Base-by-base conservation (phyloP, 64 coral and sea anemone genomes). In the Montipora sp. region DNA sequence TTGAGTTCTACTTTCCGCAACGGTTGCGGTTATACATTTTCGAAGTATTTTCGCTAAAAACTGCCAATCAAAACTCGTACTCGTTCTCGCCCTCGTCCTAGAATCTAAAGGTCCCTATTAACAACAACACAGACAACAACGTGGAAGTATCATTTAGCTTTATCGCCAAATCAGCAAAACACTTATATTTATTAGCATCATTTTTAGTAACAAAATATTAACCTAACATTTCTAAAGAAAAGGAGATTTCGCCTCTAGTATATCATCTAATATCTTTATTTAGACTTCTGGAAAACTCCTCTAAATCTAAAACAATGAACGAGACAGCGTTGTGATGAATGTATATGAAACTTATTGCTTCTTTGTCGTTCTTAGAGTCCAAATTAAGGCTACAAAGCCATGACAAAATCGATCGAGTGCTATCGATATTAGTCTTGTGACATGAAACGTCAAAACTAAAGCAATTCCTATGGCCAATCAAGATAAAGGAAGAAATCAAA, bases 131-230 rank as follows among this genome's bases (percentile, higher is more conserved):
- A 36, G 27, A 83, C 23, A 45, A 14, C 16, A 7, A 18, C 4
- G 18, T 0, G 23, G 22, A 2, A 36, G 27, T 70, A 71, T 21
- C 43, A 11, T 8, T 49, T 15, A 49, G 65, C 65, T 85, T 85
- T 85, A 85, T 85, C 71, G 82, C 65, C 48, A 85, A 85, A 72
- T 85, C 82, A 71, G 65, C 61, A 71, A 19, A 69, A 71, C 18
- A 71, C 8, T 71, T 68, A 14, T 14, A 63, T 83, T 85, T 68
- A 7, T 23, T 71, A 47, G 61, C 82, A 70, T 50, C 9, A 51
- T 65, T 65, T 83, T 50, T 85, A 18, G 47, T 85, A 70, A 85
- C 82, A 85, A 85, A 85, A 85, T 51, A 85, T 85, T 63, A 72
- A 85, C 82, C 82, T 85, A 65, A 85, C 82, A 85, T 71, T 81